Evolutionary conservation across 2,888 invertebrate genomes (phyloP), one percentile per base, ranked within the genome.

Genomic region (Lissonota sp.): DNA sequence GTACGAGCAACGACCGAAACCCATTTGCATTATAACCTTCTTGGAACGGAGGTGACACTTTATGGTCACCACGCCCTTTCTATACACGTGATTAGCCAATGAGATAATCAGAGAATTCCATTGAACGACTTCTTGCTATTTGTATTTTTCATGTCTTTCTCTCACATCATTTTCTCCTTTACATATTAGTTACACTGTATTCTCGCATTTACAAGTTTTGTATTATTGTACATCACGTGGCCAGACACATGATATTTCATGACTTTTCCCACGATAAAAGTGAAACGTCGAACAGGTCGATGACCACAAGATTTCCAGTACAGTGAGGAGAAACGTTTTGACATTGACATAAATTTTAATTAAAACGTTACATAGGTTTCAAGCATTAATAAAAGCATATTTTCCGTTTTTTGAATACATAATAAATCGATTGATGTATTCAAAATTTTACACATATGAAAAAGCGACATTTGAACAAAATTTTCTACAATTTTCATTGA

Each of bases 101-200:
- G 84, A 87, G 86, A 88, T 87, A 87, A 81, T 82, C 84, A 81
- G 82, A 84, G 85, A 87, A 86, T 86, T 84, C 83, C 84, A 84
- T 87, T 86, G 85, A 87, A 81, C 84, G 62, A 62, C 67, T 26
- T 66, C 46, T 53, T 26, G 40, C 62, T 46, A 51, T 51, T 53
- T 42, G 26, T 6, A 39, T 39, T 14, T 6, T n/a, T 8, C 26
- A n/a, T 40, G 40, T 49, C 7, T 37, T 16, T 49, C 10, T 12
- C 51, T 58, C 12, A 4, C 55, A 49, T 49, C 42, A 8, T 40
- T 39, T 40, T 7, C 62, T 60, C 26, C 42, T 40, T 37, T 63
- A n/a, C n/a, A 49, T 58, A 39, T 57, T 57, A 57, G 37, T 53
- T 64, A 55, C 53, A 44, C 64, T 14, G 16, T 73, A 39, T 44